phyloP scores from a whole-genome alignment of 2,797 vertebrate species.

The Acridotheres tristis region DNA sequence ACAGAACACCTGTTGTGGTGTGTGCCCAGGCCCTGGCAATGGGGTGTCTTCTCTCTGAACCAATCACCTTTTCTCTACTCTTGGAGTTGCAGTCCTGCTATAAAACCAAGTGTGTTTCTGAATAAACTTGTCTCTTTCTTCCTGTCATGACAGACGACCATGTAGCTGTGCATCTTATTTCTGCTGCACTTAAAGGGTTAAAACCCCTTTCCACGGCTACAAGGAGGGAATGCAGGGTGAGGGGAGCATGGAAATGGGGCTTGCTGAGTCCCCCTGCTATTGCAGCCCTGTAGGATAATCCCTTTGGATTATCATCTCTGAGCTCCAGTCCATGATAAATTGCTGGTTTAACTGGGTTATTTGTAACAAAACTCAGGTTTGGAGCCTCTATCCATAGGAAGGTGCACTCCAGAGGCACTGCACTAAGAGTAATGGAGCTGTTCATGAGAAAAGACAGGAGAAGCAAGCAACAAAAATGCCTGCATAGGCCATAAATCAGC shows the following conservation, averaged over 20 bases:
- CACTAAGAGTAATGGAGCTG: not conserved
- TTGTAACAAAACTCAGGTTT: not conserved
- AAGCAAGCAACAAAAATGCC: not conserved
- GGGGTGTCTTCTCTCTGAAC: no score
- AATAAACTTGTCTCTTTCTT: no score
- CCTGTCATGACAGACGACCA: no score
- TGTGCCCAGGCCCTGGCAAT: no score
- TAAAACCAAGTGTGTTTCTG: no score
- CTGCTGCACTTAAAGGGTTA: no score
- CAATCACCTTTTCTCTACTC: no score
- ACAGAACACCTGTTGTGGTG: no score
- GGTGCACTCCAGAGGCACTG: not conserved
- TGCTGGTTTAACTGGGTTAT: not conserved
- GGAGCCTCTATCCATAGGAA: not conserved
- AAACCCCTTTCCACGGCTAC: no score
- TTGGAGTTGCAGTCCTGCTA: no score
- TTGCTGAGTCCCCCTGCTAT: not conserved
- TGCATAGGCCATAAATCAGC: not conserved
- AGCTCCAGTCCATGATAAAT: not conserved
- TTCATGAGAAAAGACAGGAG: not conserved
- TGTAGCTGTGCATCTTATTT: no score
- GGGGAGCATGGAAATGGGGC: not conserved
- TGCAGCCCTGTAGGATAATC: not conserved
- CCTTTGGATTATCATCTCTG: not conserved
- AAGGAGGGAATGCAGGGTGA: not conserved